Percentiles rank a stretch among this genome's conserved stretches.
phyloP scores from a whole-genome alignment of 2,113 vertebrate genomes.

The Upupa epops region DNA sequence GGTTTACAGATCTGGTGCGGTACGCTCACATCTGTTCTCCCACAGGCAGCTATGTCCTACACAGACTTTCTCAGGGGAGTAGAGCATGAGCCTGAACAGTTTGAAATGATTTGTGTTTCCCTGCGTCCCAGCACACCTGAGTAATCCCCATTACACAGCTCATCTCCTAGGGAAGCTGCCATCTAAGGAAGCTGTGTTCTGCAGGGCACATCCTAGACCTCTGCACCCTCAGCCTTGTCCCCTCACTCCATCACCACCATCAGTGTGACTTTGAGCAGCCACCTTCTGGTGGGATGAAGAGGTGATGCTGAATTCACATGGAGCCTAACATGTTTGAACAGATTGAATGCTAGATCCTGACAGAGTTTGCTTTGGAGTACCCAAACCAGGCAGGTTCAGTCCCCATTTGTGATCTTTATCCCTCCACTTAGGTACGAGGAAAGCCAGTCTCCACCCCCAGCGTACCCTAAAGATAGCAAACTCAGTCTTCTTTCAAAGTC shows the following conservation, averaged over 20 bases:
- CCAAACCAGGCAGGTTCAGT: background rate
- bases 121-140: no score
- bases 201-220: background rate
- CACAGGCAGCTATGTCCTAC: accelerated
- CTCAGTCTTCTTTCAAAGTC: background rate
- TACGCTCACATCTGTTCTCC: background rate
- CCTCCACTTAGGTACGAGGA: background rate
- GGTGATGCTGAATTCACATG: background rate
- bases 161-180: background rate
- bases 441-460: background rate
- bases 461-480: background rate
- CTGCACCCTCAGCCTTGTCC: background rate
- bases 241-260: accelerated
- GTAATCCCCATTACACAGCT: background rate
- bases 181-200: background rate
- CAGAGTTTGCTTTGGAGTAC: background rate
- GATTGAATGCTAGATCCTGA: background rate
- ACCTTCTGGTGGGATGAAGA: background rate
- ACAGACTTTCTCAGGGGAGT: background rate
- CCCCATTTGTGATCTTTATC: background rate
- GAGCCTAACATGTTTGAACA: background rate
- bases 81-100: background rate
- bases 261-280: background rate
- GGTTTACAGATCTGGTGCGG: accelerated
- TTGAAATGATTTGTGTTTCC: background rate